Conservation (phyloP, 2,113 vertebrate genomes). For the Megaceryle torquata region DNA sequence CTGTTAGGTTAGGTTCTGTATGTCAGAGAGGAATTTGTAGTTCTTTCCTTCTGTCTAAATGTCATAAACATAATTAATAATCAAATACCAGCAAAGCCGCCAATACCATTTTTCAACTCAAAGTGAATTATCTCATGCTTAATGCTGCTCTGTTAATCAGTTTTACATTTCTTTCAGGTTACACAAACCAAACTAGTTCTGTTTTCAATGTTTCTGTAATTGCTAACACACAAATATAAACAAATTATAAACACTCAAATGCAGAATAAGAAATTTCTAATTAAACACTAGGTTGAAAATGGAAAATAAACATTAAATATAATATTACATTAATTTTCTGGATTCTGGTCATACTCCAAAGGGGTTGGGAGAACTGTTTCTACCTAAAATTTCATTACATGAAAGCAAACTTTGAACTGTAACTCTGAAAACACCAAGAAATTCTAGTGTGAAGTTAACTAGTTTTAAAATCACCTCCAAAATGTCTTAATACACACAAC, state of each 20-base stretch:
- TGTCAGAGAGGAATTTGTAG: not conserved
- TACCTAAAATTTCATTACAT: not conserved
- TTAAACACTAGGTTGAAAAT: not conserved
- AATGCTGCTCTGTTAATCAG: not conserved
- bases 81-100: not conserved
- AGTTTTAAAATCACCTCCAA: not conserved
- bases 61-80: not conserved
- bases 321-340: not conserved
- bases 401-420: not conserved
- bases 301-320: not conserved
- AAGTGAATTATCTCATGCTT: not conserved
- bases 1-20: not conserved
- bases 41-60: not conserved
- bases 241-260: not conserved
- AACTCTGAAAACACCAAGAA: not conserved
- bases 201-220: not conserved
- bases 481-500: not conserved
- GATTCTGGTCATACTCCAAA: not conserved
- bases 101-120: not conserved
- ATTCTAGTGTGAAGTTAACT: not conserved
- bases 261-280: not conserved
- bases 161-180: not conserved
- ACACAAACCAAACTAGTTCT: not conserved
- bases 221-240: not conserved
- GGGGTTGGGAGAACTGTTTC: not conserved